Conservation (phyloP, 2,113 vertebrate genomes). For the Hemichromis elongatus region DNA sequence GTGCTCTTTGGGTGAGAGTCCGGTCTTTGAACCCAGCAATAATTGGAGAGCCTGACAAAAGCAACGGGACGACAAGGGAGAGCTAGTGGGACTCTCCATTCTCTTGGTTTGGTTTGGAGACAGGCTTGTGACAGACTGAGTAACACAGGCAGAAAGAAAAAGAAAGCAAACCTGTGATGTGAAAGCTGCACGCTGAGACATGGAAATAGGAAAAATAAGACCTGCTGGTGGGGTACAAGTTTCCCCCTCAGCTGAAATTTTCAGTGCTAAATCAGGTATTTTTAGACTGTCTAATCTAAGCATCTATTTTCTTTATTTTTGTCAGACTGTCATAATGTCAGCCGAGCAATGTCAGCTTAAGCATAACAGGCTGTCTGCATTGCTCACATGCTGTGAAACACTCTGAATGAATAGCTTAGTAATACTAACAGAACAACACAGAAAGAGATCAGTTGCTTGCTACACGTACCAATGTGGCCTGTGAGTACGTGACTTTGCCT, state of each 20-base stretch:
- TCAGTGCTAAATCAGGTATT: conserved; percentile 1
- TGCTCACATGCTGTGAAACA: neutral
- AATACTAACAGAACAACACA: neutral
- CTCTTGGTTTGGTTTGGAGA: conserved; percentile 34
- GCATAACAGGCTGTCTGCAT: neutral
- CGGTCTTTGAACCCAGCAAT: conserved; percentile 38
- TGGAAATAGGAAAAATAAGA: neutral
- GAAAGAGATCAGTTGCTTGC: neutral
- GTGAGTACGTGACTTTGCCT: neutral
- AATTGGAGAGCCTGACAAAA: conserved; percentile 49
- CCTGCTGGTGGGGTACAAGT: neutral
- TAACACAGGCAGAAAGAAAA: neutral
- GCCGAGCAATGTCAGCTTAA: neutral
- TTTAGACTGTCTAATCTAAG: conserved; percentile 11
- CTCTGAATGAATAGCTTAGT: conserved; percentile 1
- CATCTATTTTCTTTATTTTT: conserved; percentile 3
- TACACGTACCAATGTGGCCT: neutral
- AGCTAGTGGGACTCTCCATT: conserved; percentile 20
- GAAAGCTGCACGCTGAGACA: neutral
- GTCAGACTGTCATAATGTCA: conserved; percentile 14
- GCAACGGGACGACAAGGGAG: neutral
- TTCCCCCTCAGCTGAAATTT: neutral
- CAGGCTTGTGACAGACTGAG: conserved; percentile 7
- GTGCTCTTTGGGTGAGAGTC: conserved; percentile 20
- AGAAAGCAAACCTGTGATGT: neutral